Percentiles rank a stretch among this genome's conserved stretches.
phyloP scores from a whole-genome alignment of 2,113 vertebrate genomes.

The Pseudopodoces humilis region DNA sequence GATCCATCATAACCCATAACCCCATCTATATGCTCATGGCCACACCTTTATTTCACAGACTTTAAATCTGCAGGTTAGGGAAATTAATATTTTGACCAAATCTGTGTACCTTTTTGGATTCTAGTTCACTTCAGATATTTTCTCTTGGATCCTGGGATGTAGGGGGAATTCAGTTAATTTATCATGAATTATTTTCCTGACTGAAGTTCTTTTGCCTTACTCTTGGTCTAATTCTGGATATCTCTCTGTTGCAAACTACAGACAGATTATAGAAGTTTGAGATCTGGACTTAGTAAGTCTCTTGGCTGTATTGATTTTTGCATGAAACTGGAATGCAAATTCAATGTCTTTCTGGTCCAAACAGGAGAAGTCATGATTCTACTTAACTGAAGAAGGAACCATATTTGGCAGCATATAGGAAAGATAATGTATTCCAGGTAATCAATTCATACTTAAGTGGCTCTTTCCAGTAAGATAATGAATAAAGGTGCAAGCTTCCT shows the following conservation, averaged over 20 bases:
- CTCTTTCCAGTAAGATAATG: conserved; percentile 41
- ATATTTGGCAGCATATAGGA: conserved; percentile 34
- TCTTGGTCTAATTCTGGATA: background rate
- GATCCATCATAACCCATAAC: background rate
- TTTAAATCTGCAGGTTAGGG: background rate
- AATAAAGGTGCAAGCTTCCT: conserved; percentile 40
- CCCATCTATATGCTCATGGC: background rate
- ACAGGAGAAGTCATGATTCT: conserved; percentile 41
- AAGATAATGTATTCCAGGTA: conserved; percentile 59
- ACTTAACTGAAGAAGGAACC: conserved; percentile 28
- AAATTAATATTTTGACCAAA: background rate
- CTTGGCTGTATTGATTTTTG: conserved; percentile 30
- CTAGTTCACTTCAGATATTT: background rate
- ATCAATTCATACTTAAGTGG: conserved; percentile 56
- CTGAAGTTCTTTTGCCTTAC: background rate
- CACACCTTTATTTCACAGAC: background rate
- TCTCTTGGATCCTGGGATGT: background rate
- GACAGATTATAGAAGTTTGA: background rate
- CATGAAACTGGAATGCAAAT: conserved; percentile 31
- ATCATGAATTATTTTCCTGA: background rate
- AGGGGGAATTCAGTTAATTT: background rate
- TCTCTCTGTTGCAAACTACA: background rate
- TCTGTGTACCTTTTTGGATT: background rate
- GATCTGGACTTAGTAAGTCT: background rate
- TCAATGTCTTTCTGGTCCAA: conserved; percentile 13